Evolutionary conservation across 2,888 invertebrate species (phyloP).

Genomic region (Leptopilina syphax): DNA sequence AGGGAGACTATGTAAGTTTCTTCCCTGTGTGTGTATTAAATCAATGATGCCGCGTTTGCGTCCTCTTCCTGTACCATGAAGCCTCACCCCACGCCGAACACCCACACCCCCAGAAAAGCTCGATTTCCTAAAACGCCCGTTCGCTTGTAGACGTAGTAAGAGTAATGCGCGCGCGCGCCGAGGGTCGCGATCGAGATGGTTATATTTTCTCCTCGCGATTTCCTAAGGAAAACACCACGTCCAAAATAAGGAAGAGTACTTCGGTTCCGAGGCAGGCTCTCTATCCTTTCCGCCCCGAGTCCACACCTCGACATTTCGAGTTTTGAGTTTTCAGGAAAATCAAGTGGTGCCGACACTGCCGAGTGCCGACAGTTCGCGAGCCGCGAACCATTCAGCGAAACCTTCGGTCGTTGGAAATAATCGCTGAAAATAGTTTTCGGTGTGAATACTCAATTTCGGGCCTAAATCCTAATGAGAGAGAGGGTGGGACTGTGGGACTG

Average conservation of each 20-base stretch:
- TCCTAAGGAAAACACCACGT: constrained; percentile 34
- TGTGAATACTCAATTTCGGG: background rate
- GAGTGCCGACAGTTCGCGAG: background rate
- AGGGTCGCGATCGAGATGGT: constrained; percentile 57
- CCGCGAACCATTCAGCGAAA: background rate
- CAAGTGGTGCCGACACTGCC: too few species aligned
- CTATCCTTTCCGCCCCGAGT: background rate
- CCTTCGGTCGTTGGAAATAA: too few species aligned
- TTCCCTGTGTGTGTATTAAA: constrained; percentile 66
- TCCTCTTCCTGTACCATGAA: constrained; percentile 54
- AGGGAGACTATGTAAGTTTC: constrained; percentile 52
- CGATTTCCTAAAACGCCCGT: constrained; percentile 61
- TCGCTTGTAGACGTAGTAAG: constrained; percentile 70
- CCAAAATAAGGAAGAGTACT: constrained; percentile 34
- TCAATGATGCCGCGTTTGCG: constrained; percentile 76
- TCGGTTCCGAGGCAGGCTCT: constrained; percentile 15
- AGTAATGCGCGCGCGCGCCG: constrained; percentile 70
- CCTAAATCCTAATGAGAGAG: too few species aligned
- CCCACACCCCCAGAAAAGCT: constrained; percentile 57
- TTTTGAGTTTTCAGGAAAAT: too few species aligned
- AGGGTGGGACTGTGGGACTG: background rate
- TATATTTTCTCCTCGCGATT: constrained; percentile 54
- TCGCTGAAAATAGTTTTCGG: too few species aligned
- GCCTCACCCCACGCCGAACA: constrained; percentile 47
- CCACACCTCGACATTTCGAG: background rate